phyloP scores from a whole-genome alignment of 2,797 vertebrate species.

The Galaxias olidus region DNA sequence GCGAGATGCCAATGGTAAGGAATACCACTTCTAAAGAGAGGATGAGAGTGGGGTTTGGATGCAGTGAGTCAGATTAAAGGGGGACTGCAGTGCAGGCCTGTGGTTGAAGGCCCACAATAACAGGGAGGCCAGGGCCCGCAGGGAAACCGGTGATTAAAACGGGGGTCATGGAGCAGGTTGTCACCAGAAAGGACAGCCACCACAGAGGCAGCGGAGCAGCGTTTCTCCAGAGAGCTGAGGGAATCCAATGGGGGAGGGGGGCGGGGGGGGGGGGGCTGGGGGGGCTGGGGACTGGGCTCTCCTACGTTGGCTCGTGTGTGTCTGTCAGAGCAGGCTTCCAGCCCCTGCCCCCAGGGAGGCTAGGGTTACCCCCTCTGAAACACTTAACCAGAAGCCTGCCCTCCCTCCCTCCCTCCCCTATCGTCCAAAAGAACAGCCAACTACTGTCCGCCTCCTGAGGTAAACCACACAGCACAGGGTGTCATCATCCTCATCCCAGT shows the following conservation, averaged over 20 bases:
- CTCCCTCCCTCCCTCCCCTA: not conserved
- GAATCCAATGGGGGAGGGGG: not conserved
- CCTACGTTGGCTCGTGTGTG: slow-evolving; percentile 14
- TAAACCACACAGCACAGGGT: not conserved
- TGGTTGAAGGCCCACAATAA: slow-evolving; percentile 30
- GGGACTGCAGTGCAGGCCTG: slow-evolving; percentile 17
- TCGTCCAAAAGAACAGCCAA: not conserved
- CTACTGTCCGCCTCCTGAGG: not conserved
- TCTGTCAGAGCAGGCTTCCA: slow-evolving; percentile 27
- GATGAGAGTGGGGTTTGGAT: not conserved
- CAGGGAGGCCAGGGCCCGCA: not conserved
- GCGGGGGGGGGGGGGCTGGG: slow-evolving; percentile 8
- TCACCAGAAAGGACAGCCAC: not conserved
- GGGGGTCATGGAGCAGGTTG: too few species aligned
- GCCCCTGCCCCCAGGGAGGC: slow-evolving; percentile 11
- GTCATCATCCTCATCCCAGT: too few species aligned
- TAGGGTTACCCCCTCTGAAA: slow-evolving; percentile 22
- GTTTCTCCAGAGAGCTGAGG: not conserved
- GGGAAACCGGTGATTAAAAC: not conserved
- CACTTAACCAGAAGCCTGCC: slow-evolving; percentile 18
- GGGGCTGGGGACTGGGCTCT: slow-evolving; percentile 5
- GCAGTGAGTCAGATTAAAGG: slow-evolving; percentile 20
- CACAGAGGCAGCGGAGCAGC: not conserved
- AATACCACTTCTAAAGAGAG: not conserved
- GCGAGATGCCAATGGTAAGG: not conserved